These are phyloP conservation scores for Lagorchestes hirsutus DNA, from an alignment of 2,797 vertebrate species.

Conservation along the genomic window DNA sequence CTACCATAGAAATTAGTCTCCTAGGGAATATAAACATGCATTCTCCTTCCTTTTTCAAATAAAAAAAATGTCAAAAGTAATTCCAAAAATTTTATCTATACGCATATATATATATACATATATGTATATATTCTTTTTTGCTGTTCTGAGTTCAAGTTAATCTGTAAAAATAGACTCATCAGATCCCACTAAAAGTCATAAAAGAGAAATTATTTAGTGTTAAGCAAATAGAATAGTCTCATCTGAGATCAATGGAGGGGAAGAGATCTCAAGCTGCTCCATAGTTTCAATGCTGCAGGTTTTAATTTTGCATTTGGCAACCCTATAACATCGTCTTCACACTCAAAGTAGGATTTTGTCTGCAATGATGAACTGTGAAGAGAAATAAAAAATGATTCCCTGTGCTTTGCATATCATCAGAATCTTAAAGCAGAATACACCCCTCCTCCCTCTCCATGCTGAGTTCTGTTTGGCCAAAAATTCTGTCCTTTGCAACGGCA, in stretches of 20 bases:
- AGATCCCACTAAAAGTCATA: constrained; percentile 52
- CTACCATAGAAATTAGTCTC: background rate
- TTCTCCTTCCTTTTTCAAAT: background rate
- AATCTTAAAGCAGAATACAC: background rate
- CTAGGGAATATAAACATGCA: background rate
- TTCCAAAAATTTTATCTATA: background rate
- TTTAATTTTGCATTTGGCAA: constrained; percentile 55
- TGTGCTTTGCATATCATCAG: background rate
- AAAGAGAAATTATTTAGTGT: constrained; percentile 58
- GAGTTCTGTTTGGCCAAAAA: background rate
- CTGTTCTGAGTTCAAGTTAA: constrained; percentile 25
- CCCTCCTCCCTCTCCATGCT: background rate
- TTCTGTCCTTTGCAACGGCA: background rate
- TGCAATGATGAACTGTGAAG: background rate
- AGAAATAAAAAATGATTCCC: background rate
- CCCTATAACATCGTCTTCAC: background rate
- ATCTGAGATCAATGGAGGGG: constrained; percentile 54
- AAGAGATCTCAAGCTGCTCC: constrained; percentile 43
- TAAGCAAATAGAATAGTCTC: constrained; percentile 46
- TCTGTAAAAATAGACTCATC: constrained; percentile 59
- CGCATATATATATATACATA: no score
- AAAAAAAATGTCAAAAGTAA: background rate
- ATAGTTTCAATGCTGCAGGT: constrained; percentile 27
- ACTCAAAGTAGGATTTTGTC: background rate
- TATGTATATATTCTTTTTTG: no score